These are phyloP conservation scores for Nomada lathburiana DNA, from an alignment of 2,888 invertebrate genomes.

Conservation along the genomic window DNA sequence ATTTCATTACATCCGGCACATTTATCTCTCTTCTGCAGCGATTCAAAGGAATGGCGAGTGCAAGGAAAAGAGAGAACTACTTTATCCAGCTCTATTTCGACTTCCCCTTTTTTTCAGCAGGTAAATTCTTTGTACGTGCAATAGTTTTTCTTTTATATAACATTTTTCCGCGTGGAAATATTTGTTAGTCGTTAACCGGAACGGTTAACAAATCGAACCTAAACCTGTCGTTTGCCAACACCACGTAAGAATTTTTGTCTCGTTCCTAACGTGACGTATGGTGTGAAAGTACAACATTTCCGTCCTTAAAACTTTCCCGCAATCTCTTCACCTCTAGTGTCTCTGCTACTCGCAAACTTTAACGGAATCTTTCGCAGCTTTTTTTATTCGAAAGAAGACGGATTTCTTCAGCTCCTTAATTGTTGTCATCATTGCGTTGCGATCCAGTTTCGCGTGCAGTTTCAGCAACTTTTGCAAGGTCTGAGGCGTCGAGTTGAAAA, in stretches of 20 bases:
- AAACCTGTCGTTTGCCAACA: no score
- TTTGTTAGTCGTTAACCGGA: no score
- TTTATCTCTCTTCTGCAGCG: constrained; percentile 15
- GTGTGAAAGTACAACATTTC: not conserved
- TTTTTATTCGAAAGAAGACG: constrained; percentile 29
- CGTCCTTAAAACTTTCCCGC: no score
- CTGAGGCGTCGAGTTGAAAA: not conserved
- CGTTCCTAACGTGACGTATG: not conserved
- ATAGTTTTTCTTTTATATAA: constrained; percentile 12
- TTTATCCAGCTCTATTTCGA: constrained; percentile 21
- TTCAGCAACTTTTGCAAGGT: constrained; percentile 9
- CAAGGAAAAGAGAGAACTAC: constrained; percentile 16
- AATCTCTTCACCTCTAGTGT: no score
- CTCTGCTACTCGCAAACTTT: constrained; percentile 3
- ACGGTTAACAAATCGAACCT: no score
- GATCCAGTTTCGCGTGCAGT: not conserved
- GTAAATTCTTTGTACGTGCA: constrained; percentile 45
- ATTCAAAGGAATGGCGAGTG: constrained; percentile 26
- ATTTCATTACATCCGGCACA: constrained; percentile 36
- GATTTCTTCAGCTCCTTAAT: constrained; percentile 13
- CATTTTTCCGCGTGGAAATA: no score
- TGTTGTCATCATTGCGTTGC: not conserved
- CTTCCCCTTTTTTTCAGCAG: not conserved
- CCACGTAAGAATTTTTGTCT: not conserved
- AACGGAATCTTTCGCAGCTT: constrained; percentile 25